A percentile compares a stretch with the other conserved stretches of the same genome.
phyloP scores from a whole-genome alignment of 2,113 vertebrate species.

The Podocnemis expansa region DNA sequence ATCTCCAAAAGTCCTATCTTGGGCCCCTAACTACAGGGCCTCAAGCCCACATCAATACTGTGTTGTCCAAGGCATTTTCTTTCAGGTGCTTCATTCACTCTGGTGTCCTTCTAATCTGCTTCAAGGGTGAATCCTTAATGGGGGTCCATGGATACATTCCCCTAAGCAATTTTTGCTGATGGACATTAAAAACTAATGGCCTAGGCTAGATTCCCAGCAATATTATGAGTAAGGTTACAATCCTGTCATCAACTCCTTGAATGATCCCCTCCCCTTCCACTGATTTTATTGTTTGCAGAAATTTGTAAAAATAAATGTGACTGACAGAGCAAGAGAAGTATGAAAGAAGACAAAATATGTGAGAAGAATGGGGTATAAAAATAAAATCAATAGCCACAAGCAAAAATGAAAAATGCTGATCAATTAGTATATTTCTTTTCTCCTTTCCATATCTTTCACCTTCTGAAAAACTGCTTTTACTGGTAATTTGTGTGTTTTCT shows the following conservation, averaged over 20 bases:
- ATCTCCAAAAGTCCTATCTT: not conserved
- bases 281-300: not conserved
- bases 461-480: not conserved
- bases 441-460: not conserved
- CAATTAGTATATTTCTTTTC: accelerated
- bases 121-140: not conserved
- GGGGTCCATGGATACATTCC: not conserved
- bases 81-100: not conserved
- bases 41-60: not conserved
- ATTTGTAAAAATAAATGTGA: not conserved
- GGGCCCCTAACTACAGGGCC: not conserved
- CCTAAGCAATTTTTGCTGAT: not conserved
- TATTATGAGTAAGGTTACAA: not conserved
- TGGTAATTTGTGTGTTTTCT: not conserved
- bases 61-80: not conserved
- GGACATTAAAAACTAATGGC: not conserved
- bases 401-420: not conserved
- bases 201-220: not conserved
- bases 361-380: not conserved
- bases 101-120: not conserved
- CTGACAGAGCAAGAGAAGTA: too few relatives aligned
- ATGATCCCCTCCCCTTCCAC: not conserved
- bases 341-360: not conserved
- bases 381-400: not conserved
- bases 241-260: not conserved